A percentile compares a stretch with the other conserved stretches of the same genome.
phyloP scores from a whole-genome alignment of 2,888 invertebrate genomes.

The Cephus rjabovi region DNA sequence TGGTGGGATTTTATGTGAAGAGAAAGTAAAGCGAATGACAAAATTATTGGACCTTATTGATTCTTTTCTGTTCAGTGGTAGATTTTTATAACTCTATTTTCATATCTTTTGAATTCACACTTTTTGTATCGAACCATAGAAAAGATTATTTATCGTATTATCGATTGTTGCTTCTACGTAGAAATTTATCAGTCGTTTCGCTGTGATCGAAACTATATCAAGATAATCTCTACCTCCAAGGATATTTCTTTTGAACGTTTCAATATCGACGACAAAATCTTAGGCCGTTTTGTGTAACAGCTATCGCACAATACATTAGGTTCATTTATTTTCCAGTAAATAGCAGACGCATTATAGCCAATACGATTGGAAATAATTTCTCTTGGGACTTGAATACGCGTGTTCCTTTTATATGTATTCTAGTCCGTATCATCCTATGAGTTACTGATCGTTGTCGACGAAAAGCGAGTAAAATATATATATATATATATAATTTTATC shows the following conservation, averaged over 20 bases:
- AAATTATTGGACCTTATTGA: neutral
- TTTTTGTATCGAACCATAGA: neutral
- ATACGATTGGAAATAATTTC: neutral
- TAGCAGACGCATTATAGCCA: neutral
- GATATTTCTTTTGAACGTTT: neutral
- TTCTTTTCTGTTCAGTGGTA: neutral
- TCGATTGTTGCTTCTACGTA: neutral
- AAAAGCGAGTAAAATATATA: neutral
- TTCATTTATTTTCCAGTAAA: neutral
- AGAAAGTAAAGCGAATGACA: neutral
- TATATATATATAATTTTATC: neutral
- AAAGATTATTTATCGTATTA: neutral
- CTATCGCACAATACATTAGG: neutral
- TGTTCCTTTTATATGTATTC: neutral
- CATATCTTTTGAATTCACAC: neutral
- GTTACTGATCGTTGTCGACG: neutral
- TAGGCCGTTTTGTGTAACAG: neutral
- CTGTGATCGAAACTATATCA: neutral
- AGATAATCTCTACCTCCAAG: neutral
- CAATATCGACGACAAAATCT: neutral
- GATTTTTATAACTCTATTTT: neutral
- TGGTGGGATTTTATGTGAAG: neutral
- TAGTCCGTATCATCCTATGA: neutral
- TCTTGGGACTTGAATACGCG: constrained; percentile 1
- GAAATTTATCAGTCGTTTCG: neutral